Percentiles rank a stretch among this genome's conserved stretches.
Conservation (phyloP, 2,888 invertebrate species). For the Pristionchus arcanus region DNA sequence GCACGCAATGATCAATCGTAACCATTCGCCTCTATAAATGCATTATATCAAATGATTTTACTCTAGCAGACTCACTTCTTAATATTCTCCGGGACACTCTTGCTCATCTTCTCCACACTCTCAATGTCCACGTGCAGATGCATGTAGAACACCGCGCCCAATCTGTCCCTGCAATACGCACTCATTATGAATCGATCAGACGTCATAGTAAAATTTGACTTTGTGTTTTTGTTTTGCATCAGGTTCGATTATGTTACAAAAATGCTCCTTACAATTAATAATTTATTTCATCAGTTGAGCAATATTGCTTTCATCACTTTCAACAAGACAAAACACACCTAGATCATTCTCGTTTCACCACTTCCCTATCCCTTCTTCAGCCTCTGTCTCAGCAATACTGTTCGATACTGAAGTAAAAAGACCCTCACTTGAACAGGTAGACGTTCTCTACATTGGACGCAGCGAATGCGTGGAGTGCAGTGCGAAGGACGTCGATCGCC, state of each 20-base stretch:
- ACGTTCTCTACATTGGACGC: constrained; percentile 64
- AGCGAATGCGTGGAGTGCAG: constrained; percentile 63
- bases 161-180: constrained; percentile 61
- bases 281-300: not conserved
- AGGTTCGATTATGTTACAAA: too few relatives aligned
- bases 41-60: too few relatives aligned
- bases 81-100: constrained; percentile 35
- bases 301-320: too few relatives aligned
- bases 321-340: too few relatives aligned
- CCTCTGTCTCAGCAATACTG: not conserved
- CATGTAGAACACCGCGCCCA: constrained; percentile 69
- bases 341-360: too few relatives aligned
- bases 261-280: too few relatives aligned
- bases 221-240: too few relatives aligned
- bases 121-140: constrained; percentile 66
- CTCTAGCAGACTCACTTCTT: constrained; percentile 20
- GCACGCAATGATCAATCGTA: too few relatives aligned
- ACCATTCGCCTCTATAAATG: too few relatives aligned
- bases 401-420: not conserved
- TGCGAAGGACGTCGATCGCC: constrained; percentile 63
- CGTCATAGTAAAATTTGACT: too few relatives aligned
- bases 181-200: too few relatives aligned
- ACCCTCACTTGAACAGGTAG: constrained; percentile 62
- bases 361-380: too few relatives aligned
- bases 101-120: constrained; percentile 58